These are phyloP conservation scores for Phorcus lineatus DNA, from an alignment of 2,888 invertebrate genomes.

Conservation along the genomic window DNA sequence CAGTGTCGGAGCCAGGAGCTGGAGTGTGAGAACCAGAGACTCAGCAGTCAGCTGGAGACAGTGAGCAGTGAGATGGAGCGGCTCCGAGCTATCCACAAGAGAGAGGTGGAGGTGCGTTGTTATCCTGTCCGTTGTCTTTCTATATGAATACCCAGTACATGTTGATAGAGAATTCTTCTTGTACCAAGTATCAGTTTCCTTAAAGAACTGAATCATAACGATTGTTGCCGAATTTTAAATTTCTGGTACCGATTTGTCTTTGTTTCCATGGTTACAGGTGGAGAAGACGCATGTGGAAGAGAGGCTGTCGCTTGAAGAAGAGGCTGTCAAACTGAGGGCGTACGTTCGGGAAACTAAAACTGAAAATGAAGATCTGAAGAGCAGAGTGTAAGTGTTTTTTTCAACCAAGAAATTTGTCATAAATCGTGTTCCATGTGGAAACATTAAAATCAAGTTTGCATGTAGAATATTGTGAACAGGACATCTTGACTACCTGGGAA, in stretches of 20 bases:
- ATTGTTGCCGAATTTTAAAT: too few species aligned
- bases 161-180: not conserved
- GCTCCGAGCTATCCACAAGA: conserved; percentile 1
- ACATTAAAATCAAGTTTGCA: too few species aligned
- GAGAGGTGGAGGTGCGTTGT: conserved; percentile 27
- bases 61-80: not conserved
- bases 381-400: conserved; percentile 60
- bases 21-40: conserved; percentile 34
- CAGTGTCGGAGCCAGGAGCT: conserved; percentile 29
- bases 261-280: conserved; percentile 40
- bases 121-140: not conserved
- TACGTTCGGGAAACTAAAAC: conserved; percentile 47
- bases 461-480: too few species aligned
- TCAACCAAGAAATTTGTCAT: not conserved
- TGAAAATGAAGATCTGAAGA: conserved; percentile 50
- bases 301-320: conserved; percentile 56
- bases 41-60: conserved; percentile 5
- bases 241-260: too few species aligned
- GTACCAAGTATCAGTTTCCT: too few species aligned
- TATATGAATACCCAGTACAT: not conserved
- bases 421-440: too few species aligned
- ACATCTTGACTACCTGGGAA: too few species aligned
- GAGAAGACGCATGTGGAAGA: conserved; percentile 49
- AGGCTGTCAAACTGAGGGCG: conserved; percentile 50
- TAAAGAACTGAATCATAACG: too few species aligned